phyloP scores from a whole-genome alignment of 2,797 vertebrate species.

The Syncerus caffer region DNA sequence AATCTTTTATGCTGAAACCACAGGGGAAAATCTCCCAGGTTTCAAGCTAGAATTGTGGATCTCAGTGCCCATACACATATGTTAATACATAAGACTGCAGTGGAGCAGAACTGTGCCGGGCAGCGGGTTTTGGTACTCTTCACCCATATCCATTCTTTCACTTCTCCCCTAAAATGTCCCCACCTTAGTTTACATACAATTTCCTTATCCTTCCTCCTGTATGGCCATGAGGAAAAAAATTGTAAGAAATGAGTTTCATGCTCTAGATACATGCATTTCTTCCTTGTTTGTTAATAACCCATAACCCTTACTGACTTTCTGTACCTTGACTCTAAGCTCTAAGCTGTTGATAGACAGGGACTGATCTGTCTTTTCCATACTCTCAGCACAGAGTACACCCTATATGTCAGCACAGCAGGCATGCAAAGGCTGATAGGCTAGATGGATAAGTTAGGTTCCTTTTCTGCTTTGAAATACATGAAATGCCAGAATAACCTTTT shows the following conservation, averaged over 20 bases:
- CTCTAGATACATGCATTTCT: neutral
- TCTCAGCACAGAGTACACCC: neutral
- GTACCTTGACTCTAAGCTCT: neutral
- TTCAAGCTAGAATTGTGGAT: neutral
- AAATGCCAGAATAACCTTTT: constrained; percentile 8
- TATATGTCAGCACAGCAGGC: neutral
- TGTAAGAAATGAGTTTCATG: neutral
- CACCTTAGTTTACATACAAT: neutral
- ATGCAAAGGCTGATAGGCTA: neutral
- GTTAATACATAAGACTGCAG: neutral
- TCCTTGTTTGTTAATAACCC: neutral
- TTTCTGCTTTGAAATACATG: neutral
- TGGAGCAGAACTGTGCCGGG: neutral
- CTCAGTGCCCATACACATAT: neutral
- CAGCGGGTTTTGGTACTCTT: neutral
- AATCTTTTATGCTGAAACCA: neutral
- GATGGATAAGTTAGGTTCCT: neutral
- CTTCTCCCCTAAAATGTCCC: neutral
- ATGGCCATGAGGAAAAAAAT: neutral
- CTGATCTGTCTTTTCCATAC: neutral
- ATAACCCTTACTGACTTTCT: neutral
- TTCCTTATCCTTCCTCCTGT: neutral
- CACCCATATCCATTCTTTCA: neutral
- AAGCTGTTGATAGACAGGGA: neutral
- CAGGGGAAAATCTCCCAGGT: neutral